These are phyloP conservation scores for Pteronura brasiliensis DNA, from an alignment of 2,113 vertebrate genomes.

Conservation along the genomic window DNA sequence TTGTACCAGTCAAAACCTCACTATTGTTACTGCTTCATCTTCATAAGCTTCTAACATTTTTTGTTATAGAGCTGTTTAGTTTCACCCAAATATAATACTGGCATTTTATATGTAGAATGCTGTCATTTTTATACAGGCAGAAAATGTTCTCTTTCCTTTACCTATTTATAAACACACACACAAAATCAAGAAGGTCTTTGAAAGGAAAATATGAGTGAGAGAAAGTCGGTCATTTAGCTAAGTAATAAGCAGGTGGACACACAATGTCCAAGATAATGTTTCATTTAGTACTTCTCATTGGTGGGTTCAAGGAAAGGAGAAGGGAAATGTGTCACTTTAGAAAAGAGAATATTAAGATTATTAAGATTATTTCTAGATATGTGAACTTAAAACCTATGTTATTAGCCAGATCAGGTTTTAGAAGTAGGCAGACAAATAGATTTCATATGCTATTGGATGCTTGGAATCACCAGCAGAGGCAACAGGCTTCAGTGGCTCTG, in stretches of 20 bases:
- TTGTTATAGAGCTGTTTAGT: background rate
- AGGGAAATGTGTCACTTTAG: background rate
- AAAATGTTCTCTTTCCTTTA: background rate
- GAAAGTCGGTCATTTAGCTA: background rate
- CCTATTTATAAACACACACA: background rate
- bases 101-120: background rate
- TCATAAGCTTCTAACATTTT: background rate
- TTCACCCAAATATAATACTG: background rate
- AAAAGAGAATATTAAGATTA: background rate
- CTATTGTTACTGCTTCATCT: background rate
- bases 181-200: background rate
- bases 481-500: background rate
- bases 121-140: background rate
- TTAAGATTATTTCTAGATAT: background rate
- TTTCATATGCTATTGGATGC: background rate
- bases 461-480: background rate
- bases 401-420: background rate
- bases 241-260: background rate
- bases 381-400: background rate
- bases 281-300: background rate
- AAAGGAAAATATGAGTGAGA: slow-evolving; percentile 44
- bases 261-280: background rate
- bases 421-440: background rate
- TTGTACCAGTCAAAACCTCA: background rate
- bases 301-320: background rate